Evolutionary conservation across 1,140 invertebrate species (phyloP), one percentile per base, ranked within the genome.

Genomic region (Vanessa atalanta): DNA sequence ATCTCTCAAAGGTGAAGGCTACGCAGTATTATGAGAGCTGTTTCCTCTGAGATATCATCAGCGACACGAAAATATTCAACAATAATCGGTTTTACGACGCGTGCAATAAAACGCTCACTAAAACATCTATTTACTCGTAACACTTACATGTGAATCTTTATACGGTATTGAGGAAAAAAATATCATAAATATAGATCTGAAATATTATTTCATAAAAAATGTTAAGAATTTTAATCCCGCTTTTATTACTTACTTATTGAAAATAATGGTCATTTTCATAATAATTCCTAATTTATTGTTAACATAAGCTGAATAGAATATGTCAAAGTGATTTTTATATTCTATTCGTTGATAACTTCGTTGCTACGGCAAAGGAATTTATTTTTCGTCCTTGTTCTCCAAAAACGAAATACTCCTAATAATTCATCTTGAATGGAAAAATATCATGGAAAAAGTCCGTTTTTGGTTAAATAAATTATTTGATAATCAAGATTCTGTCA

Each of bases 1-100:
- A 65, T 71, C 23, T 57, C n/a, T 47, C 61, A 43, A 57, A 65
- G 63, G 61, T 72, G 70, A 72, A 72, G 70, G 70, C 70, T 72
- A 65, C 63, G 51, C 16, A 15, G 48, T 53, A 31, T 67, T 72
- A 65, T 53, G 64, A 57, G 70, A 66, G 50, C 63, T 26, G 64
- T 60, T 47, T 23, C 67, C 66, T 51, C 47, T 14, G 37, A 72
- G 71, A 72, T 72, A 72, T 43, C 71, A 72, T 72, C 71, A 50
- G 15, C 43, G 14, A 65, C 31, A 60, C 51, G 50, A 72, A 72
- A 47, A 53, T 16, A 16, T 66, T 65, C 63, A 6, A 70, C 61
- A 50, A 57, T 70, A 2, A 11, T 51, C 48, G 14, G 31, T 16
- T 69, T 67, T 57, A 68, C 16, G 14, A 64, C 47, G 63, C 26